A percentile compares a stretch with the other conserved stretches of the same genome.
These are phyloP conservation scores for Drosophila peninsularis DNA, from an alignment of 2,888 invertebrate species.

Conservation along the genomic window DNA sequence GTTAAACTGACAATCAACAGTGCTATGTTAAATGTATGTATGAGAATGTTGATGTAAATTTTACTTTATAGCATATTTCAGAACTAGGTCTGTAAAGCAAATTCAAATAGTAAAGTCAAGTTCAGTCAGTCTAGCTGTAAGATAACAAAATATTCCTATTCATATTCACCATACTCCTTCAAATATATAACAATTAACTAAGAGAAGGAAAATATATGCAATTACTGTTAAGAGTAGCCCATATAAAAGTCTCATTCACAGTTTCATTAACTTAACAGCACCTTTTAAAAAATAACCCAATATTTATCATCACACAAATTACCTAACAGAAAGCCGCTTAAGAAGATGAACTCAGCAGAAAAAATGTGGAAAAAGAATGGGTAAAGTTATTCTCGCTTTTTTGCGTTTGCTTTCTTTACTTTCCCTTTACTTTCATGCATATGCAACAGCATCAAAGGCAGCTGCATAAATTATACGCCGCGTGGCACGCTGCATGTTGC, in stretches of 20 bases:
- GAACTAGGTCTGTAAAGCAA: too few relatives aligned
- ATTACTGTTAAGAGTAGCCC: too few relatives aligned
- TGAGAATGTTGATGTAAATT: too few relatives aligned
- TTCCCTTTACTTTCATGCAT: conserved; percentile 55
- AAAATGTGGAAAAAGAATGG: neutral
- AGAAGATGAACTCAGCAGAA: conserved; percentile 7
- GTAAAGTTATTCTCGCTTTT: conserved; percentile 5
- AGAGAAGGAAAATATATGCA: too few relatives aligned
- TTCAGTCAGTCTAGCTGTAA: too few relatives aligned
- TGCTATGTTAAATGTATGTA: neutral
- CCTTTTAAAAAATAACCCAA: neutral
- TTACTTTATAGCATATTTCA: too few relatives aligned
- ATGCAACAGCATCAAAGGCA: conserved; percentile 69
- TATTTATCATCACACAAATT: conserved; percentile 1
- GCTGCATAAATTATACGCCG: conserved; percentile 75
- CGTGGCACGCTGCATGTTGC: conserved; percentile 43
- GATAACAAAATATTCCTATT: too few relatives aligned
- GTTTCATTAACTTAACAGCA: conserved; percentile 4
- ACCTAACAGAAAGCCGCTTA: conserved; percentile 3
- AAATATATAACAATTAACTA: too few relatives aligned
- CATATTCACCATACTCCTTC: too few relatives aligned
- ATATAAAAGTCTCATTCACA: neutral
- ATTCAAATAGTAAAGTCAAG: too few relatives aligned
- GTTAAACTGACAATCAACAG: neutral
- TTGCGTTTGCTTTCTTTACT: conserved; percentile 9